phyloP scores from a whole-genome alignment of 2,113 vertebrate genomes.

The Myrmophylax atrothorax region DNA sequence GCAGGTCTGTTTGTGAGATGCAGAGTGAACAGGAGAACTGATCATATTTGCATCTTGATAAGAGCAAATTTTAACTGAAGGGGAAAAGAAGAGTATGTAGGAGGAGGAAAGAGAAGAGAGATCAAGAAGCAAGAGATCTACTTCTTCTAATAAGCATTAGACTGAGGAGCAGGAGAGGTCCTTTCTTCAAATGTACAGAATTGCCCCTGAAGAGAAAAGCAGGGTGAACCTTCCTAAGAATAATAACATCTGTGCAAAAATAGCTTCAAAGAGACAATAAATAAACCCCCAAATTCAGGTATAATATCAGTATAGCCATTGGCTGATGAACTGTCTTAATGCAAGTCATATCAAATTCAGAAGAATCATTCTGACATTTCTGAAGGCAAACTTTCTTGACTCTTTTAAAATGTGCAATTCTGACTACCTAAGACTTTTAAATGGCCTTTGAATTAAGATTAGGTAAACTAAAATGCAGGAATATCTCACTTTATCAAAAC shows the following conservation, averaged over 20 bases:
- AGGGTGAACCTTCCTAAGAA: neutral
- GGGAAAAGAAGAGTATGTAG: neutral
- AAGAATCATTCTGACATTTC: neutral
- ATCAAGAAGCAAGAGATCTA: neutral
- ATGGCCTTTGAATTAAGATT: neutral
- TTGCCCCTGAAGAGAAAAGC: neutral
- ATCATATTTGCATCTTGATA: neutral
- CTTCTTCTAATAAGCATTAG: neutral
- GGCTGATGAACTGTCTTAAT: neutral
- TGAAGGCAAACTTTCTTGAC: neutral
- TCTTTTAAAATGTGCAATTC: neutral
- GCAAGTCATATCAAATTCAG: neutral
- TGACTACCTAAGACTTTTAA: neutral
- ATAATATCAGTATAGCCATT: neutral
- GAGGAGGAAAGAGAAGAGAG: neutral
- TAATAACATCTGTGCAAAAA: neutral
- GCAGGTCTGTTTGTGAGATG: neutral
- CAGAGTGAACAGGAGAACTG: neutral
- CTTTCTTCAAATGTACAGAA: neutral
- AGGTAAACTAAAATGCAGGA: neutral
- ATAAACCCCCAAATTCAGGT: neutral
- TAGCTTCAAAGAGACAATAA: neutral
- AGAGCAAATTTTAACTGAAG: neutral
- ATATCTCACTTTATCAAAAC: neutral
- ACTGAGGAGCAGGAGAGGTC: neutral